A percentile compares a stretch with the other conserved stretches of the same genome.
phyloP scores from a whole-genome alignment of 1,140 invertebrate genomes.

The Caenorhabditis inopinata region DNA sequence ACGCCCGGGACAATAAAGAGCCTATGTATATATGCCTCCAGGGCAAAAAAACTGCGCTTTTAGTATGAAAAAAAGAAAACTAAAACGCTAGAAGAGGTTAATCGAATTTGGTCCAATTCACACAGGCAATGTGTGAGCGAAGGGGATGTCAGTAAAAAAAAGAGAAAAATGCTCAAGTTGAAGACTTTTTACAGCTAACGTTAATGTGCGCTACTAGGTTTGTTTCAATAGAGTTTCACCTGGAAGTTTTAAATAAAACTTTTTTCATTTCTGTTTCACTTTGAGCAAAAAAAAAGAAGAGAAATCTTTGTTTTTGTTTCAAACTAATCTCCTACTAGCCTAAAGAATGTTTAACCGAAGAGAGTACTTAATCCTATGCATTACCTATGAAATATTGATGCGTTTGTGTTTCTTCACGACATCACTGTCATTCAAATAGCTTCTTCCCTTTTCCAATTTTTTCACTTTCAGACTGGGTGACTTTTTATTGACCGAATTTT shows the following conservation, averaged over 20 bases:
- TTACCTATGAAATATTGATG: conserved; percentile 32
- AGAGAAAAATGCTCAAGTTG: neutral
- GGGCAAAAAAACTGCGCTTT: neutral
- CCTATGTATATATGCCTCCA: neutral
- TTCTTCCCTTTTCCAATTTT: neutral
- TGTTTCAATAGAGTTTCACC: too few relatives aligned
- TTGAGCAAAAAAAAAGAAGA: too few relatives aligned
- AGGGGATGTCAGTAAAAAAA: neutral
- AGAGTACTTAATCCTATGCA: conserved; percentile 26
- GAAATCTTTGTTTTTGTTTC: neutral
- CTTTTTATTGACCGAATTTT: too few relatives aligned
- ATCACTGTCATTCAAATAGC: neutral
- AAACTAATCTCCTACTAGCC: neutral
- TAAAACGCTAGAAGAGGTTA: conserved; percentile 26
- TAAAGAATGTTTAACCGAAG: neutral
- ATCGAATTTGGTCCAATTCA: conserved; percentile 24
- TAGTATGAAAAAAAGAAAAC: neutral
- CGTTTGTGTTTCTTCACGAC: neutral
- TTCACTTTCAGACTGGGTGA: neutral
- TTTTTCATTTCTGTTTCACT: too few relatives aligned
- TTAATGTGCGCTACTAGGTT: too few relatives aligned
- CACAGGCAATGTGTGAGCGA: neutral
- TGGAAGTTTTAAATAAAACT: too few relatives aligned
- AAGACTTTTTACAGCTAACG: neutral
- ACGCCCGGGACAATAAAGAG: too few relatives aligned